phyloP scores from a whole-genome alignment of 2,797 vertebrate genomes.

The Cyclura pinguis region DNA sequence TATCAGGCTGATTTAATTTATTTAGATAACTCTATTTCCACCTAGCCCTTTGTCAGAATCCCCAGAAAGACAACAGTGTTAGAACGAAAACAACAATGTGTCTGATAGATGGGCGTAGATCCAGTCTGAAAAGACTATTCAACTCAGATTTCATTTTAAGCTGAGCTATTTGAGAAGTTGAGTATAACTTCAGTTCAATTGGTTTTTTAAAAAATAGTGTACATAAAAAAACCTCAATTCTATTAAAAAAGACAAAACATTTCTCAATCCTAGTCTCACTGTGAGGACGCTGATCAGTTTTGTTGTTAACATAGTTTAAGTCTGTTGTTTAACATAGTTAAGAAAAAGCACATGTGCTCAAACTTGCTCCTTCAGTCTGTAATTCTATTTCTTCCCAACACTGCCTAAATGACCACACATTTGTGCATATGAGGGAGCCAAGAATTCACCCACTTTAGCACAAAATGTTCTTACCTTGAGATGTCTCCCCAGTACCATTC shows the following conservation, averaged over 20 bases:
- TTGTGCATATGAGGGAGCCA: background rate
- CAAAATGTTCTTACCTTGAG: slow-evolving; percentile 87
- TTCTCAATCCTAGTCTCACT: background rate
- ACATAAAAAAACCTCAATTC: background rate
- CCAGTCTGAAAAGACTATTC: background rate
- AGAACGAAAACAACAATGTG: background rate
- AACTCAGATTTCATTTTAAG: background rate
- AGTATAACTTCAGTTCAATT: background rate
- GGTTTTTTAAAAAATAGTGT: background rate
- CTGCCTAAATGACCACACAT: background rate
- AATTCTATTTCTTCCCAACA: background rate
- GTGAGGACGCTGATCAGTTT: background rate
- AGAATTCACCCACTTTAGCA: background rate
- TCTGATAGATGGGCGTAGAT: background rate
- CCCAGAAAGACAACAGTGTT: background rate
- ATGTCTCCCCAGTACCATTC: slow-evolving; percentile 99
- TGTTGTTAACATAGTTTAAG: too few species aligned
- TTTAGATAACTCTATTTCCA: background rate
- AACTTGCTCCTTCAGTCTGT: background rate
- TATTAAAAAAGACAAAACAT: background rate
- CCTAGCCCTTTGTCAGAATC: background rate
- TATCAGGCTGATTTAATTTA: background rate
- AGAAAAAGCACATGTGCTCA: background rate
- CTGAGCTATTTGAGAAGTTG: background rate
- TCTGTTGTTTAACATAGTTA: background rate